Base-by-base conservation (phyloP, 2,888 invertebrate species). In the Autographa gamma region DNA sequence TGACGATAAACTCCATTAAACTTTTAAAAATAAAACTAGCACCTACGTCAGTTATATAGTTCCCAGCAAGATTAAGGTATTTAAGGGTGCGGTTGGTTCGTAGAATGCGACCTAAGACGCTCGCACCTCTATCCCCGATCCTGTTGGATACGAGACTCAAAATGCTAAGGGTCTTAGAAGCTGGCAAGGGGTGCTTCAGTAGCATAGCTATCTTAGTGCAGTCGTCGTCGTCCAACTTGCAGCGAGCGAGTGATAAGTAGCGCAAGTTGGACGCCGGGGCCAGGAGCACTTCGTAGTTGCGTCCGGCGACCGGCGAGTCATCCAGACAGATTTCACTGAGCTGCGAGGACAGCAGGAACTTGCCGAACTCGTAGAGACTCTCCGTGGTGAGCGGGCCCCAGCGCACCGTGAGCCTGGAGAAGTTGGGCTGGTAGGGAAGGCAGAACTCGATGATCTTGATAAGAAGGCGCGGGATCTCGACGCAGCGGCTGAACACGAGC, bases 321-420 rank as follows among this genome's bases (percentile, higher is more conserved):
- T 88, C 87, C 9, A 88, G 78, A 65, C 75, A 76, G n/a, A 88
- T 52, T 60, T 88, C 86, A 8, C 85, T 85, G 61, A 88, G 66
- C 9, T 76, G 69, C 38, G 85, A 79, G 38, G 38, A 34, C 2
- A 75, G 70, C 18, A 77, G 64, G 25, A 83, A 69, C 56, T 74
- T 79, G 16, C 77, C 76, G 34, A 86, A 69, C 66, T 85, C 83
- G 73, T 83, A 69, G 3, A 88, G 71, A 34, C 66, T 66, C 7
- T 38, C 69, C 31, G 79, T 77, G 43, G 66, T 63, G 32, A 84
- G 74, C 19, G 69, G 60, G 11, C 64, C 60, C 74, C 77, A 71
- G 43, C 77, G 83, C 34, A 85, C 38, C 7, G 79, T 66, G 32
- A 87, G 69, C 58, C 73, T 76, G 59, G 66, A 54, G 7, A 88